Evolutionary conservation across 1,140 invertebrate species (phyloP).

Genomic region (Drosophila neocordata): DNA sequence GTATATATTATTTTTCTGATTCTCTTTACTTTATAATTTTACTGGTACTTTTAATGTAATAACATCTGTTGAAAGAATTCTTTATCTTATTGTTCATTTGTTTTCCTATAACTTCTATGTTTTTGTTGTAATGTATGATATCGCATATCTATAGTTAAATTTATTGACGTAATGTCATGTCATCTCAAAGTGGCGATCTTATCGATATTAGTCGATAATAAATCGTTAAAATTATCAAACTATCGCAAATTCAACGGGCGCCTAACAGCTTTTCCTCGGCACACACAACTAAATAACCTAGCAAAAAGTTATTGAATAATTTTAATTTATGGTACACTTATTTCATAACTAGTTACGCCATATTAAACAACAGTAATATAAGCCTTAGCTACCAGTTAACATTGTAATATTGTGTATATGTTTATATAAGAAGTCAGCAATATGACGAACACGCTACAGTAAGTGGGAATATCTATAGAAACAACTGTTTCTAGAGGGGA

Average conservation of each 20-base stretch:
- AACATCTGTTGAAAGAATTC: too few species aligned
- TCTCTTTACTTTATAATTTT: too few species aligned
- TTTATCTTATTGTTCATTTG: too few species aligned
- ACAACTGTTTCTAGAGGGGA: neutral
- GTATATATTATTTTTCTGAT: too few species aligned
- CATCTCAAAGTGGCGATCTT: neutral
- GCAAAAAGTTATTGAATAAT: slow-evolving; percentile 7
- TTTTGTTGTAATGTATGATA: too few species aligned
- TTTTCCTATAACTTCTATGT: too few species aligned
- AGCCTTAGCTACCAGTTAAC: slow-evolving; percentile 20
- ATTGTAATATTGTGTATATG: slow-evolving; percentile 68
- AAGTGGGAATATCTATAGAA: slow-evolving; percentile 37
- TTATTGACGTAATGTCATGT: too few species aligned
- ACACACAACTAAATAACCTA: neutral
- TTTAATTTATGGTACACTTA: neutral
- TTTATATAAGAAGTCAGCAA: slow-evolving; percentile 67
- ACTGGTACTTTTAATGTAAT: too few species aligned
- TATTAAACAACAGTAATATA: neutral
- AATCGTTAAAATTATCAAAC: slow-evolving; percentile 33
- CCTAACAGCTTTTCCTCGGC: slow-evolving; percentile 1
- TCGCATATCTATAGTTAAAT: too few species aligned
- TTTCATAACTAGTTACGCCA: neutral
- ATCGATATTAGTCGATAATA: neutral
- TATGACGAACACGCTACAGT: slow-evolving; percentile 69
- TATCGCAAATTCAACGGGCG: slow-evolving; percentile 7